Percentiles rank a stretch among this genome's conserved stretches.
phyloP scores from a whole-genome alignment of 53 echinoderm and acorn worm species.

The Henricia sp. region DNA sequence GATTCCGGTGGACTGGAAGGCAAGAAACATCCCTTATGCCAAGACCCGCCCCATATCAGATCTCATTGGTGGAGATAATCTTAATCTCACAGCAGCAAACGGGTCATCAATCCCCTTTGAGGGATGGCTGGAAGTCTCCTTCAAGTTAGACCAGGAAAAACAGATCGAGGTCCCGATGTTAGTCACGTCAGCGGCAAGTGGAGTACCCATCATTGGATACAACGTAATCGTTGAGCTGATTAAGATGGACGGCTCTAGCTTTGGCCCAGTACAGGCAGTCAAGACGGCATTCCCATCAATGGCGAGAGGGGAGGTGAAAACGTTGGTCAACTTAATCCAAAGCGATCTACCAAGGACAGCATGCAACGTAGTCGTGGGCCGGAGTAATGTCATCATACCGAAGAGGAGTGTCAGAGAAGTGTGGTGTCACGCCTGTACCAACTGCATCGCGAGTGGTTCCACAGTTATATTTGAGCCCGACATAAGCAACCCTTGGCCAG shows the following conservation, averaged over 20 bases:
- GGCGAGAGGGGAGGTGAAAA: constrained; percentile 4
- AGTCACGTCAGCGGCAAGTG: constrained; percentile 30
- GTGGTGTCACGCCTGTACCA: neutral
- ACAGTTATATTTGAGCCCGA: neutral
- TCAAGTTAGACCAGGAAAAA: neutral
- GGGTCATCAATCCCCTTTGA: constrained; percentile 34
- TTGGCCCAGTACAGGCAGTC: neutral
- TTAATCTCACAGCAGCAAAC: constrained; percentile 39
- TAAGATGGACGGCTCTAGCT: neutral
- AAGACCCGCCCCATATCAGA: too few relatives aligned
- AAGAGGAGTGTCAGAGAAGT: neutral
- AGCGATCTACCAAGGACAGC: neutral
- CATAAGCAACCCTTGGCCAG: neutral
- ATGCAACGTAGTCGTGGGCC: neutral
- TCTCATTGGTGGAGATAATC: neutral
- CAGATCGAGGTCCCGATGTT: constrained; percentile 54
- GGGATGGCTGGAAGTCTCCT: constrained; percentile 52
- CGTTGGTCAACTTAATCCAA: neutral
- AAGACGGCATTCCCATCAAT: constrained; percentile 8
- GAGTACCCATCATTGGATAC: constrained; percentile 64
- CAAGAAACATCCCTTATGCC: too few relatives aligned
- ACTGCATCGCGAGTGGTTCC: neutral
- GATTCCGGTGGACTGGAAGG: too few relatives aligned
- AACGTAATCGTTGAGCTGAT: constrained; percentile 77
- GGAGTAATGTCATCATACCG: constrained; percentile 3